Conservation (phyloP, 2,888 invertebrate species). For the Terebella lapidaria region DNA sequence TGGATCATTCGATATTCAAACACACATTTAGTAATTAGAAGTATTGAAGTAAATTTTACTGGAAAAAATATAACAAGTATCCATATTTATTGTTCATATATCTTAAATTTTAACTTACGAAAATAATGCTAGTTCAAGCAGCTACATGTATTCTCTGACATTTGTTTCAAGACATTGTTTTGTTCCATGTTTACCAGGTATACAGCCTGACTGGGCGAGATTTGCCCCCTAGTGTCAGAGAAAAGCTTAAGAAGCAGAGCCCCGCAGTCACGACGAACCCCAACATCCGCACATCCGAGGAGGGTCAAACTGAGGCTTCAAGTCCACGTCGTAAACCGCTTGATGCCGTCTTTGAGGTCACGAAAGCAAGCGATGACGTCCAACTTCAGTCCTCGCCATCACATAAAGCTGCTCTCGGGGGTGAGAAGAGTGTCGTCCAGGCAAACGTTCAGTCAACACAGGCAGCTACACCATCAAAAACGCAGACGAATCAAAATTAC, state of each 20-base stretch:
- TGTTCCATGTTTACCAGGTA: not conserved
- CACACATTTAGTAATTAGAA: too few species aligned
- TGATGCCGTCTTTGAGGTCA: not conserved
- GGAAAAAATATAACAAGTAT: too few species aligned
- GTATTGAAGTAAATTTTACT: too few species aligned
- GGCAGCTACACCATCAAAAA: too few species aligned
- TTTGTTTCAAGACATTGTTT: too few species aligned
- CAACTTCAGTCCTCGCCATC: not conserved
- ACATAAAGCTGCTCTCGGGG: not conserved
- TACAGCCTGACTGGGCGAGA: conserved; percentile 11
- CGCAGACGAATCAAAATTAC: not conserved
- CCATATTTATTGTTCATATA: too few species aligned
- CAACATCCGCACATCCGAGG: not conserved
- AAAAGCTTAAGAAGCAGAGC: not conserved
- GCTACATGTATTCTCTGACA: too few species aligned
- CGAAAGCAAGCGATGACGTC: not conserved
- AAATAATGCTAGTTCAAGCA: too few species aligned
- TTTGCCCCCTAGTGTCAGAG: conserved; percentile 6
- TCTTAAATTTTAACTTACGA: too few species aligned
- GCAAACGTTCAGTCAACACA: not conserved
- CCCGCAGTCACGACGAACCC: not conserved
- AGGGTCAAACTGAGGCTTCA: not conserved
- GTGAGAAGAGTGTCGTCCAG: too few species aligned
- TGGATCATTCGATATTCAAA: too few species aligned
- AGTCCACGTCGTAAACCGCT: too few species aligned